Evolutionary conservation across 2,797 vertebrate species (phyloP).

Genomic region (Pangasius larnaudii): DNA sequence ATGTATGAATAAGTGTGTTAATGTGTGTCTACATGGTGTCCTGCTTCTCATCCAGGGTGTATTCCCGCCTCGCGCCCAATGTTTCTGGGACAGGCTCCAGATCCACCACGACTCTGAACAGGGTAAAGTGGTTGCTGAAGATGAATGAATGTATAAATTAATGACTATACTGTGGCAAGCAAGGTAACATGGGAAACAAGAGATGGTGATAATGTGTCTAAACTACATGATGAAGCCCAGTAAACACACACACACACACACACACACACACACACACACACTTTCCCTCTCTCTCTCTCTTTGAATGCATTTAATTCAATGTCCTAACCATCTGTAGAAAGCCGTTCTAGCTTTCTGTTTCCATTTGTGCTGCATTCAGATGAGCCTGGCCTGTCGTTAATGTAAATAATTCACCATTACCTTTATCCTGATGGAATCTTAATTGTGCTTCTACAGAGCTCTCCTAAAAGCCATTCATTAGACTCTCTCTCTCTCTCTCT

Average conservation of each 20-base stretch:
- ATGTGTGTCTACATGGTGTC: slow-evolving; percentile 12
- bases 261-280: no score
- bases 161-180: neutral
- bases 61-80: neutral
- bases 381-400: slow-evolving; percentile 70
- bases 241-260: slow-evolving; percentile 7
- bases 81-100: neutral
- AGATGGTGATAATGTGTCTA: slow-evolving; percentile 19
- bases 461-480: slow-evolving; percentile 74
- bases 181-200: slow-evolving; percentile 34
- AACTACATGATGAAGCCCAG: neutral
- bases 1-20: neutral
- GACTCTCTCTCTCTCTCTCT: slow-evolving; percentile 61
- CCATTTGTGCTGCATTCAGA: slow-evolving; percentile 68
- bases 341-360: slow-evolving; percentile 38
- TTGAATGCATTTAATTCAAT: slow-evolving; percentile 71
- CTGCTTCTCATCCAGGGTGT: neutral
- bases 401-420: slow-evolving; percentile 84
- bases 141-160: neutral
- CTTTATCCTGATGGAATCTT: slow-evolving; percentile 86
- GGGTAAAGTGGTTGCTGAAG: neutral
- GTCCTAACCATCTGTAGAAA: slow-evolving; percentile 42
- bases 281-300: neutral
- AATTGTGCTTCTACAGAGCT: slow-evolving; percentile 76
- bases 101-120: neutral